Evolutionary conservation across 1,140 invertebrate species (phyloP), one percentile per base, ranked within the genome.

Genomic region (Pygmarrhopalites habei): DNA sequence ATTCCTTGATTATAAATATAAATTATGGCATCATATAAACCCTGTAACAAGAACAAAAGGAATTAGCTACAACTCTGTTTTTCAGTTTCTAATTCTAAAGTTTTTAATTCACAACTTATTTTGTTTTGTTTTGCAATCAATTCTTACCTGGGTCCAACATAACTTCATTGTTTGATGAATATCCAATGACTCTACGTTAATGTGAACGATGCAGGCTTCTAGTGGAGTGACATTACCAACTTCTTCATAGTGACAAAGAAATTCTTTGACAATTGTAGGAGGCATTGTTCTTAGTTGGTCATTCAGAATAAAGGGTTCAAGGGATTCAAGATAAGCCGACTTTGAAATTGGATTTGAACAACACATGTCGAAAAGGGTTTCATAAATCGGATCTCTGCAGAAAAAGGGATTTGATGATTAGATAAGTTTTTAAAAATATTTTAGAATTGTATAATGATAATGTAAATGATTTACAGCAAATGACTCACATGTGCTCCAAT

Each of bases 1-100:
- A 96, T 82, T 10, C 87, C 91, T 72, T 85, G 81, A 64, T 90
- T 94, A 75, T 92, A 90, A 12, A 96, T 82, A 75, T 92, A 90
- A 67, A 95, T 88, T 56, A 92, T 83, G 25, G 89, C 90, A 73
- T 92, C 88, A 78, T 90, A 93, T 17, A 96, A 76, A 17, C 84
- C 82, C 72, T n/a, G n/a, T n/a, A n/a, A n/a, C n/a, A n/a, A n/a
- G n/a, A n/a, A n/a, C n/a, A n/a, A n/a, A n/a, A n/a, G n/a, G n/a
- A n/a, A n/a, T n/a, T n/a, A n/a, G n/a, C n/a, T n/a, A n/a, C n/a
- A n/a, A n/a, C n/a, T n/a, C n/a, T n/a, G n/a, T n/a, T n/a, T n/a
- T n/a, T n/a, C n/a, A n/a, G n/a, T n/a, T n/a, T n/a, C n/a, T 35
- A 35, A 35, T 35, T 35, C 32, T 7, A n/a, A n/a, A n/a, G n/a